Evolutionary conservation across 1,140 invertebrate genomes (phyloP).

Genomic region (Drosophila elegans): DNA sequence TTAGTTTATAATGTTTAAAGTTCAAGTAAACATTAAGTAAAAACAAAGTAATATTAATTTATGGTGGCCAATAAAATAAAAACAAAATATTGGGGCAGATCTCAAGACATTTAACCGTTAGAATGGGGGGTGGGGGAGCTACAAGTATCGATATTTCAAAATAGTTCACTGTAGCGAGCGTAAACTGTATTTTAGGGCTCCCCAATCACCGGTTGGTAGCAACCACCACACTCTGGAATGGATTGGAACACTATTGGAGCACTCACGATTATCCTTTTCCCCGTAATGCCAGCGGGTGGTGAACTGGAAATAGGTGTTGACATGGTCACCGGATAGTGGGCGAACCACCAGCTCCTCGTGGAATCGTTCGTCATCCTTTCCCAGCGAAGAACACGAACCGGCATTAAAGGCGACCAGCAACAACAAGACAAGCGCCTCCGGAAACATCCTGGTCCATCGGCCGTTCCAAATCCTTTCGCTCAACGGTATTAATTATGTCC

Average conservation of each 20-base stretch:
- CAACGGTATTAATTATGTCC: too few species aligned
- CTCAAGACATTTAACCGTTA: too few species aligned
- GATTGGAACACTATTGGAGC: neutral
- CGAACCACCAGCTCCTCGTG: slow-evolving; percentile 93
- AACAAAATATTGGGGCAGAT: too few species aligned
- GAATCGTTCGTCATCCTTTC: slow-evolving; percentile 87
- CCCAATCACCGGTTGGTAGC: neutral
- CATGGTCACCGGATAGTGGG: slow-evolving; percentile 90
- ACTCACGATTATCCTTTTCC: slow-evolving; percentile 86
- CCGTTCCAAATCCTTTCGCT: neutral
- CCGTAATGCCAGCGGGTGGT: slow-evolving; percentile 90
- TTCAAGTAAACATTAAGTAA: too few species aligned
- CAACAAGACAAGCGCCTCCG: slow-evolving; percentile 4
- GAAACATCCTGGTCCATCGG: neutral
- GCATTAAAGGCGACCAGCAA: slow-evolving; percentile 24
- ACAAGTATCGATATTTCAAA: neutral
- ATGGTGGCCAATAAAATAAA: too few species aligned
- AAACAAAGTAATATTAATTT: too few species aligned
- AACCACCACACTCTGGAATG: neutral
- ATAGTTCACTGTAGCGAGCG: neutral
- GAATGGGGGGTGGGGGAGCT: too few species aligned
- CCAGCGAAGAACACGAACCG: slow-evolving; percentile 4
- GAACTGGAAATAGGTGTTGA: slow-evolving; percentile 95
- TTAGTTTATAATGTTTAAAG: too few species aligned
- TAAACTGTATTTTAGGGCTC: neutral